Base-by-base conservation (phyloP, 2,797 vertebrate species). In the Poecilia picta region DNA sequence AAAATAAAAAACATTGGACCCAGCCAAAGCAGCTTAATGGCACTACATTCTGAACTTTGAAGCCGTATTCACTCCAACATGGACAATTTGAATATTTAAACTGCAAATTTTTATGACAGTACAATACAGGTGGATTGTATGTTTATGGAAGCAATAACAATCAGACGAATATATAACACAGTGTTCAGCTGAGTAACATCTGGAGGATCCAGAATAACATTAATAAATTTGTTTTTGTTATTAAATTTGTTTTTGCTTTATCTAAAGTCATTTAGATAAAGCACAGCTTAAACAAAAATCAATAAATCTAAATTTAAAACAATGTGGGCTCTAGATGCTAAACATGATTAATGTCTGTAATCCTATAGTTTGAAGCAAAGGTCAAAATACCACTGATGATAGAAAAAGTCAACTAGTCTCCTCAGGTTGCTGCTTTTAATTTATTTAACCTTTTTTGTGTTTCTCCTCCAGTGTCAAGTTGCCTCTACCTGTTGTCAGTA, bases 381-480 rank as follows among this genome's bases (percentile, higher is more conserved):
- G 15, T 62, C 57, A 62, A 64, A 36, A 20, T 33, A 33, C 13
- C 28, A 20, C 31, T 11, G 23, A 33, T 8, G 31, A 33, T 33
- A 15, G 28, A 64, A 64, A 31, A 64, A 31, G 57, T 59, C 57
- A n/a, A 31, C n/a, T 31, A 16, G 12, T 59, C 59, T 62, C 6
- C 28, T 31, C 59, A 33, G 59, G 59, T 64, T 36, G 16, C 59
- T 18, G 31, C 28, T 64, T 64, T n/a, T 64, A 64, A 18, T 18
- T 59, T 3, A 16, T 33, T 18, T 33, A 36, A 31, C 15, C 33
- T 64, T 33, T 33, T 64, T 18, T 68, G 36, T 25, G 36, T 72
- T 57, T 25, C 76, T 86, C 75, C 57, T 77, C 59, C 51, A 15
- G 41, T 80, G 66, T 75, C 74, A 80, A 79, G 77, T 80, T 79